A percentile compares a stretch with the other conserved stretches of the same genome.
Conservation (phyloP, 2,113 vertebrate species). For the Ictidomys tridecemlineatus region DNA sequence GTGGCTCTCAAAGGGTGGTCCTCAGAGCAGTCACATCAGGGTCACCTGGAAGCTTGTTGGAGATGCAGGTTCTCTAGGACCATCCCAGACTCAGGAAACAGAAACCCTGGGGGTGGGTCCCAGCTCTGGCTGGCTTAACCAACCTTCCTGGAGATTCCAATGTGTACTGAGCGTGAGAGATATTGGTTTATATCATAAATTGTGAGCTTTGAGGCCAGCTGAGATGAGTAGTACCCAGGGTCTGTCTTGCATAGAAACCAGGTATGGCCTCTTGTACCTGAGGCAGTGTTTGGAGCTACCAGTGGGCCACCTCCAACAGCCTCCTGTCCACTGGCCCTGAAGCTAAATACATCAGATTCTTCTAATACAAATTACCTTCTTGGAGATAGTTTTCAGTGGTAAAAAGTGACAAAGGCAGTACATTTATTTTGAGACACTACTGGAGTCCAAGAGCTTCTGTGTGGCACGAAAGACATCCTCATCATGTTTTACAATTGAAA, state of each 20-base stretch:
- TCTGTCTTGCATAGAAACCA: not conserved
- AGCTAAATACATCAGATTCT: conserved; percentile 45
- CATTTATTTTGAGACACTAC: not conserved
- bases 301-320: not conserved
- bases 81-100: not conserved
- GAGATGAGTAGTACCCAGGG: not conserved
- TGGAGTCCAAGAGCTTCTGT: not conserved
- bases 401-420: not conserved
- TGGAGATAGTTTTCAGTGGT: conserved; percentile 44
- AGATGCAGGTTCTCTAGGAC: not conserved
- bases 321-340: not conserved
- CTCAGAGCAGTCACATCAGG: not conserved
- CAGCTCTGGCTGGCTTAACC: not conserved
- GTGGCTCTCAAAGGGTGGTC: not conserved
- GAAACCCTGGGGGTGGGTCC: not conserved
- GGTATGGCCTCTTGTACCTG: rapidly evolving
- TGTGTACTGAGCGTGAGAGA: not conserved
- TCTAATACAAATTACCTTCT: not conserved
- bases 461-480: not conserved
- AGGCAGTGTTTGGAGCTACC: not conserved
- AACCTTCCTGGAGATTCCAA: not conserved
- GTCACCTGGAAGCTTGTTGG: not conserved
- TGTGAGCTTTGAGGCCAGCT: not conserved
- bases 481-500: not conserved
- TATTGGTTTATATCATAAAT: not conserved